Evolutionary conservation across 2,797 vertebrate species (phyloP).

Genomic region (Pipistrellus pygmaeus): DNA sequence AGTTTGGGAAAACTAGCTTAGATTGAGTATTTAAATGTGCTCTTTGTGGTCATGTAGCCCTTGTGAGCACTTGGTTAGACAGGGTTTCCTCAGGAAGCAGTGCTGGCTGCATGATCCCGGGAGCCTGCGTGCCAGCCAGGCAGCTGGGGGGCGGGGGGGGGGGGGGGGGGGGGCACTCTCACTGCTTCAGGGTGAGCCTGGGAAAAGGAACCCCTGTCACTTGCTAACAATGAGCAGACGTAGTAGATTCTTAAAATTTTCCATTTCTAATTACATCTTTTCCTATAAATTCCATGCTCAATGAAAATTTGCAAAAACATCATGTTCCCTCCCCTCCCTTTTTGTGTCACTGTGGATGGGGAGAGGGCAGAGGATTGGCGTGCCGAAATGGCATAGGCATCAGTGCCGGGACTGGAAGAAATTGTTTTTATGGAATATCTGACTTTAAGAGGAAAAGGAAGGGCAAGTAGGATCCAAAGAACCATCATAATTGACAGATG

Average conservation of each 20-base stretch:
- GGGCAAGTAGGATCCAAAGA: neutral
- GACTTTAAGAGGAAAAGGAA: slow-evolving; percentile 36
- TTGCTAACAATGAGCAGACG: neutral
- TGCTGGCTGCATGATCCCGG: neutral
- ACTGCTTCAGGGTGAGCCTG: neutral
- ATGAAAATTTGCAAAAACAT: neutral
- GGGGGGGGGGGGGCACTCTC: too few relatives aligned
- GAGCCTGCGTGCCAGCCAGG: too few relatives aligned
- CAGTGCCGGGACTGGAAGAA: neutral
- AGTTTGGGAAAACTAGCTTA: neutral
- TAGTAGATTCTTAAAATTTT: neutral
- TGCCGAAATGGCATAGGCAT: neutral
- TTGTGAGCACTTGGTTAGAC: neutral
- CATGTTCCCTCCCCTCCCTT: neutral
- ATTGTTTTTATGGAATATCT: neutral
- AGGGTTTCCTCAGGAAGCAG: neutral
- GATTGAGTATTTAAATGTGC: neutral
- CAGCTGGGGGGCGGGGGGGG: too few relatives aligned
- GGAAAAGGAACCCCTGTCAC: neutral
- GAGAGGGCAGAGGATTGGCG: neutral
- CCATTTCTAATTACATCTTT: neutral
- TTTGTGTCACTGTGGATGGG: neutral
- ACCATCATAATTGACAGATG: slow-evolving; percentile 30
- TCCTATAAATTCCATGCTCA: neutral
- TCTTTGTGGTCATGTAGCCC: neutral